Percentiles rank a stretch among this genome's conserved stretches.
These are phyloP conservation scores for Apistogramma diplotaenia DNA, from an alignment of 2,113 vertebrate species.

Conservation along the genomic window DNA sequence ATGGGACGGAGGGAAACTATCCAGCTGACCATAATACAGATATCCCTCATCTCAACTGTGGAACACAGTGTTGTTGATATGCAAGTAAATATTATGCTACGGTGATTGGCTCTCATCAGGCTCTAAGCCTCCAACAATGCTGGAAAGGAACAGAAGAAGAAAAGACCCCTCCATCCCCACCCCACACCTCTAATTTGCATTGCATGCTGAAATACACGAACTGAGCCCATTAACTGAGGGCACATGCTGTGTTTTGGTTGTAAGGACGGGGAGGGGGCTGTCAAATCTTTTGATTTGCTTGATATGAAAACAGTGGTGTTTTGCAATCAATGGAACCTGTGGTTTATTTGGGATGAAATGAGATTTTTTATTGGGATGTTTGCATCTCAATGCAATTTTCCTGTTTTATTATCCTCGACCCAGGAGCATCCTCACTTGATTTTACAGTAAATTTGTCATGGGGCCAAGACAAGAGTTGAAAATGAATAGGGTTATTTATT, in stretches of 20 bases:
- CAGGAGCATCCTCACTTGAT: conserved; percentile 64
- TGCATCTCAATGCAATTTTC: conserved; percentile 75
- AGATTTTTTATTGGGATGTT: conserved; percentile 78
- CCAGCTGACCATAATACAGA: conserved; percentile 23
- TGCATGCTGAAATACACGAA: conserved; percentile 74
- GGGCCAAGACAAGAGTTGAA: conserved; percentile 66
- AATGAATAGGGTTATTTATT: conserved; percentile 70
- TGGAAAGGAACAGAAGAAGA: conserved; percentile 75
- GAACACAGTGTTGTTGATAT: conserved; percentile 82
- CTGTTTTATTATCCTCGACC: conserved; percentile 67
- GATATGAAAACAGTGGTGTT: conserved; percentile 78
- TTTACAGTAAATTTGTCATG: conserved; percentile 73
- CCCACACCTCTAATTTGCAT: conserved; percentile 75
- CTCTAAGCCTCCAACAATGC: conserved; percentile 75
- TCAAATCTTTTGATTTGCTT: conserved; percentile 74
- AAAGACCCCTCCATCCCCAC: conserved; percentile 39
- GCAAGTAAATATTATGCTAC: conserved; percentile 90
- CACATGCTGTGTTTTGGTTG: conserved; percentile 67
- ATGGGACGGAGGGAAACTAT: conserved; percentile 15
- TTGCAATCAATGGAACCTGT: conserved; percentile 75
- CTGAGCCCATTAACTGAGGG: conserved; percentile 59
- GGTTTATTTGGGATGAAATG: conserved; percentile 80
- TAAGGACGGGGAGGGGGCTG: conserved; percentile 60
- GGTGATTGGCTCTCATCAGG: conserved; percentile 92
- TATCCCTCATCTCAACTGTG: conserved; percentile 22